Evolutionary conservation across 2,888 invertebrate genomes (phyloP).

Genomic region (Drosophila merina): DNA sequence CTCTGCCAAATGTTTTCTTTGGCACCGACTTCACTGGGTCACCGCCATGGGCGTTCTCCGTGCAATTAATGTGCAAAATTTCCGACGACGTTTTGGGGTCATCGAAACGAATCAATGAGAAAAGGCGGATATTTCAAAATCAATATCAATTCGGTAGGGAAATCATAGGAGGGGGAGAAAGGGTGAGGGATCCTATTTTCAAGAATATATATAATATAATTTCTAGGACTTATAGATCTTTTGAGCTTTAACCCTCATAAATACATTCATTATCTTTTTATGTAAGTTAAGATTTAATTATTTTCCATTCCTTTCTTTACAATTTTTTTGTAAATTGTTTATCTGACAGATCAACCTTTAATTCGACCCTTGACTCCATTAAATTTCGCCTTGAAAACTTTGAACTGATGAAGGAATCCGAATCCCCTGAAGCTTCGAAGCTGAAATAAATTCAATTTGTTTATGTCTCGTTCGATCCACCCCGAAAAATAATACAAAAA

Average conservation of each 20-base stretch:
- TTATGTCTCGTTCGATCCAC: constrained; percentile 22
- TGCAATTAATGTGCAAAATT: constrained; percentile 42
- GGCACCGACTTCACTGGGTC: constrained; percentile 71
- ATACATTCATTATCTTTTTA: constrained; percentile 1
- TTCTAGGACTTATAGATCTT: no score
- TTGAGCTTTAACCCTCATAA: neutral
- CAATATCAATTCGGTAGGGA: constrained; percentile 4
- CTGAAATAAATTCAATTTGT: constrained; percentile 28
- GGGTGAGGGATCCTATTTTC: no score
- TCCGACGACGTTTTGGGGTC: constrained; percentile 37
- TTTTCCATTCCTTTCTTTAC: neutral
- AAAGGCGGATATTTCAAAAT: constrained; percentile 3
- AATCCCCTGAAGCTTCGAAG: constrained; percentile 1
- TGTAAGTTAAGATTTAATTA: neutral
- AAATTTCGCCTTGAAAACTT: neutral
- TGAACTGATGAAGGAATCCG: neutral
- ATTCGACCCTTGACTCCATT: constrained; percentile 5
- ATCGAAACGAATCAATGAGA: constrained; percentile 13
- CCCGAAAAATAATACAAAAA: neutral
- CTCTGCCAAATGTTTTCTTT: constrained; percentile 58
- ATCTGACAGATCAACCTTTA: constrained; percentile 4
- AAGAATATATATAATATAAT: no score
- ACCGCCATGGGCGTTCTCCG: constrained; percentile 58
- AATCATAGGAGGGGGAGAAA: neutral
- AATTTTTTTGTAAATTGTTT: constrained; percentile 3